Evolutionary conservation across 2,113 vertebrate species (phyloP), one percentile per base, ranked within the genome.

Genomic region (Gila orcuttii): DNA sequence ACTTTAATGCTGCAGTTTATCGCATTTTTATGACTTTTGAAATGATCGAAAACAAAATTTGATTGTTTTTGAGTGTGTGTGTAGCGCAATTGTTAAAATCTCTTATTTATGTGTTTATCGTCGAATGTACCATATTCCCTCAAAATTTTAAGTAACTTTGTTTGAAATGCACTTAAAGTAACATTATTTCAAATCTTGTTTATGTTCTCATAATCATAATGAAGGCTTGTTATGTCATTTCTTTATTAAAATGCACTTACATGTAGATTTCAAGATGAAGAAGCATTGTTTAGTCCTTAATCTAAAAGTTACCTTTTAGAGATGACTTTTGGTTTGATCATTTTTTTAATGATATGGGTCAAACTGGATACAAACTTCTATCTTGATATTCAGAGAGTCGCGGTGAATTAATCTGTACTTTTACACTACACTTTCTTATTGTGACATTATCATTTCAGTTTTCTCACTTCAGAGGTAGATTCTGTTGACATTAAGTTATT

Each of bases 91-190:
- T 28, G 79, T 79, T 88, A 42, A 69, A 74, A 71, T 71, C 50
- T 73, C 25, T 47, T 79, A 77, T 86, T 77, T 73, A 89, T 81
- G 47, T 78, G 78, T 86, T 74, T 78, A 66, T 64, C 86, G 57
- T 47, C 57, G 36, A 62, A 64, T 52, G 80, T 88, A 55, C 60
- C 71, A 64, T 73, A 36, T 68, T 69, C 33, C n/a, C 50, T 82
- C 36, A 45, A 74, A 80, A n/a, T 87, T 76, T 85, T 77, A 86
- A 86, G 79, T 83, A 79, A 84, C 55, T 66, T 74, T 73, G 42
- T 86, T 79, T 87, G 78, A 90, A 90, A 85, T 87, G 74, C 84
- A 82, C 59, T 85, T 83, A 82, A 88, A 79, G 21, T 19, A 25
- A 45, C 75, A 86, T 81, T 75, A 86, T 89, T 82, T 15, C 76